A percentile compares a stretch with the other conserved stretches of the same genome.
Conservation (phyloP, 2,113 vertebrate species). For the Melanocharis versteri region DNA sequence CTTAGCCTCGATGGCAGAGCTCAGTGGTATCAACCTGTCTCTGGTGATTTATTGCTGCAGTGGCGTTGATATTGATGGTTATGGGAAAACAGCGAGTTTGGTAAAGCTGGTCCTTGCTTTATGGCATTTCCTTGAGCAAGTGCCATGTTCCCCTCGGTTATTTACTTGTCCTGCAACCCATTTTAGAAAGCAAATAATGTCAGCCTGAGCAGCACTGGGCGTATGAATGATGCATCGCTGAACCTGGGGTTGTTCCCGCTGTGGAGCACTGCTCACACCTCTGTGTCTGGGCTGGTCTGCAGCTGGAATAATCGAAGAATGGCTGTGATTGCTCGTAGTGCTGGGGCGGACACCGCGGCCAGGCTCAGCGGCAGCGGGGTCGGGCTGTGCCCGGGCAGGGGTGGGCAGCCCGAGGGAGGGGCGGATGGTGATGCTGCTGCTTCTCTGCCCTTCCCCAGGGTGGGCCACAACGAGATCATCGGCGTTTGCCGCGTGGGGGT, state of each 20-base stretch:
- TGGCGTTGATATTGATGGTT: background rate
- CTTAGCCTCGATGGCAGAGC: background rate
- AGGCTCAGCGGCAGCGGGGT: fast-evolving
- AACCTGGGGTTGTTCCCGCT: background rate
- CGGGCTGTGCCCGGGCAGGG: fast-evolving
- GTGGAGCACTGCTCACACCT: background rate
- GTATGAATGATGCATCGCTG: background rate
- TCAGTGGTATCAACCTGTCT: background rate
- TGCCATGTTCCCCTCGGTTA: background rate
- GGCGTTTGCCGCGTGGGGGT: conserved; percentile 90
- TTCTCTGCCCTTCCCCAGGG: conserved; percentile 69
- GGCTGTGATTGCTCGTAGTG: fast-evolving
- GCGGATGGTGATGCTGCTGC: background rate
- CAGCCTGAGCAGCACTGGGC: background rate
- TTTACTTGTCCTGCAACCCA: background rate
- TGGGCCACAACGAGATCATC: conserved; percentile 97
- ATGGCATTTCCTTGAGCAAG: background rate
- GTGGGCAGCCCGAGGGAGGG: background rate
- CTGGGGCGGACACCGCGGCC: fast-evolving
- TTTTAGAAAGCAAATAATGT: background rate
- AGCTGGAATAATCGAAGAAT: fast-evolving
- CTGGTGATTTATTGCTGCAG: background rate
- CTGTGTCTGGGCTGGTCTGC: background rate
- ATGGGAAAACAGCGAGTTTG: background rate
- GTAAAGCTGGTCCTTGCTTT: background rate